These are phyloP conservation scores for Alethe castanea DNA, from an alignment of 2,113 vertebrate species.

Conservation along the genomic window DNA sequence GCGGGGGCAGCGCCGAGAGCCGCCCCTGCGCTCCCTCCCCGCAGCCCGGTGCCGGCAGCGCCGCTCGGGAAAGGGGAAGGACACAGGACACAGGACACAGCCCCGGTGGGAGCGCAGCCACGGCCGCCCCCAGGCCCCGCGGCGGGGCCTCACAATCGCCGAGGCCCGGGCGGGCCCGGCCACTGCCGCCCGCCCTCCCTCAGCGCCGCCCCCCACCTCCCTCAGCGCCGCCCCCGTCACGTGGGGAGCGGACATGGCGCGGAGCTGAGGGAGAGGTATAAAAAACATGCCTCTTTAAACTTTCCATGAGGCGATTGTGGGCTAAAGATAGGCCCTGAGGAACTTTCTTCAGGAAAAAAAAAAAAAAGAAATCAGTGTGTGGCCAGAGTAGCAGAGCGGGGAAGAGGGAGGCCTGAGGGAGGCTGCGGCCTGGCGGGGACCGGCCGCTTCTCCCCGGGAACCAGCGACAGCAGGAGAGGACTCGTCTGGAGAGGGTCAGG, in stretches of 20 bases:
- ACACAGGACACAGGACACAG: no score
- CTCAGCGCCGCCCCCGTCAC: not conserved
- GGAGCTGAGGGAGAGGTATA: fast-evolving
- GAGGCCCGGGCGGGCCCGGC: no score
- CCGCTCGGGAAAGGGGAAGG: not conserved
- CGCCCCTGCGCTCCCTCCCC: not conserved
- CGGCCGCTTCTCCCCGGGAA: fast-evolving
- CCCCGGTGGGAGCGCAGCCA: fast-evolving
- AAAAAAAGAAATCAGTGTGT: not conserved
- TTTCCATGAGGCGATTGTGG: fast-evolving
- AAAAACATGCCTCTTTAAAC: fast-evolving
- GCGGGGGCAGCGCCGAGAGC: not conserved
- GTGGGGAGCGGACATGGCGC: not conserved
- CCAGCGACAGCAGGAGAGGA: fast-evolving
- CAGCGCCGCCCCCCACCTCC: not conserved
- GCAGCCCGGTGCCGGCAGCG: not conserved
- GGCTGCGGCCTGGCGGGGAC: fast-evolving
- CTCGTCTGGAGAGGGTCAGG: no score
- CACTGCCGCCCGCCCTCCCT: not conserved
- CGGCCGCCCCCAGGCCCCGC: fast-evolving
- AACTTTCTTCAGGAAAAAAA: no score
- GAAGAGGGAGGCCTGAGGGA: no score
- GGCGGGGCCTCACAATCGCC: fast-evolving
- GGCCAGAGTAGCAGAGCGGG: not conserved
- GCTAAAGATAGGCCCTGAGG: fast-evolving